phyloP scores from a whole-genome alignment of 2,888 invertebrate species.

The Campoplex capitator region DNA sequence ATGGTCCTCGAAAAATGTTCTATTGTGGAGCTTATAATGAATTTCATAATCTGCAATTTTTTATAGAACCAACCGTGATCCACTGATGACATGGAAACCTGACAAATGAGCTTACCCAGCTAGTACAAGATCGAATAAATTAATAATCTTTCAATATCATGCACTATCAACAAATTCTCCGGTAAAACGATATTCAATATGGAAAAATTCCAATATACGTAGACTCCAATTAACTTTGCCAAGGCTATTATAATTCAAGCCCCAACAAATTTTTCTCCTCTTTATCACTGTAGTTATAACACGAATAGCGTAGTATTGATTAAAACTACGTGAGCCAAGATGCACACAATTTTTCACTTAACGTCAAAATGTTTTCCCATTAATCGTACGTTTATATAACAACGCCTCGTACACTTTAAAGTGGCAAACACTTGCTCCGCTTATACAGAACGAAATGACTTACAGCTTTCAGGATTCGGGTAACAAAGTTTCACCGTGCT shows the following conservation, averaged over 20 bases:
- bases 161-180: neutral
- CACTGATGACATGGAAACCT: neutral
- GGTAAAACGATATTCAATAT: neutral
- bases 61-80: neutral
- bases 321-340: neutral
- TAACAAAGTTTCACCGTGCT: slow-evolving; percentile 46
- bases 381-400: slow-evolving; percentile 37
- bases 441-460: slow-evolving; percentile 35
- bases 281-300: neutral
- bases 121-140: neutral
- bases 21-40: too few relatives aligned
- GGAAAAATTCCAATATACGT: neutral
- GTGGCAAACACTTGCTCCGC: slow-evolving; percentile 40
- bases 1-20: neutral
- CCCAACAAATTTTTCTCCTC: too few relatives aligned
- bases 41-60: neutral
- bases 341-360: neutral
- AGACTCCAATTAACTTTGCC: neutral
- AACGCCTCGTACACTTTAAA: slow-evolving; percentile 33
- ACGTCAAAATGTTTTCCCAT: slow-evolving; percentile 26
- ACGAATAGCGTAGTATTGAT: neutral
- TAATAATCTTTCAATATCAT: neutral
- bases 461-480: slow-evolving; percentile 47
- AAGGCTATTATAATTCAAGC: neutral
- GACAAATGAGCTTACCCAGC: neutral